Evolutionary conservation across 1,140 invertebrate species (phyloP).

Genomic region (Berghia stephanieae): DNA sequence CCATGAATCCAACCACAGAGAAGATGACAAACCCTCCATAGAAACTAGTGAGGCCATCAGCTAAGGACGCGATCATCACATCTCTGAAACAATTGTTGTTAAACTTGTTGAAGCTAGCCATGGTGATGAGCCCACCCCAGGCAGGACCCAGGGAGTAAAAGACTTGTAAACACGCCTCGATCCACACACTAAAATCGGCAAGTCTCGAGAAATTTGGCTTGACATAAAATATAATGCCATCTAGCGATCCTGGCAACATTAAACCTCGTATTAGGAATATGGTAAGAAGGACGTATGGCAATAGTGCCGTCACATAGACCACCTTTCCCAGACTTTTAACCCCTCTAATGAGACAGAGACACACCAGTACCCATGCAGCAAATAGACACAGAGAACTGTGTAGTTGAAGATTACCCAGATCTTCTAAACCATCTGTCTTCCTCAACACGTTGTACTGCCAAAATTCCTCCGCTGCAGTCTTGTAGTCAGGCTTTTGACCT

Average conservation of each 20-base stretch:
- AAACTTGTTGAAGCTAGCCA: slow-evolving; percentile 88
- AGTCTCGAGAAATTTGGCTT: slow-evolving; percentile 65
- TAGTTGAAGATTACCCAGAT: slow-evolving; percentile 73
- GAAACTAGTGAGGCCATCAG: slow-evolving; percentile 88
- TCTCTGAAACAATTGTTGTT: slow-evolving; percentile 82
- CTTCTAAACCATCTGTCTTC: slow-evolving; percentile 51
- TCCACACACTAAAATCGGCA: slow-evolving; percentile 73
- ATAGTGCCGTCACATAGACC: slow-evolving; percentile 95
- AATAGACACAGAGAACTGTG: slow-evolving; percentile 61
- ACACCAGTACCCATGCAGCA: slow-evolving; percentile 66
- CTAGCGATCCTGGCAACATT: slow-evolving; percentile 83
- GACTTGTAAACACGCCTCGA: slow-evolving; percentile 85
- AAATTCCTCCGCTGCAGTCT: slow-evolving; percentile 47
- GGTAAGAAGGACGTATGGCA: slow-evolving; percentile 90
- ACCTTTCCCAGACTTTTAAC: slow-evolving; percentile 74
- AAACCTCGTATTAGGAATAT: slow-evolving; percentile 89
- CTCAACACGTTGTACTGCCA: slow-evolving; percentile 51
- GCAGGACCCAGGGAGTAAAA: slow-evolving; percentile 90
- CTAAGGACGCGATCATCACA: slow-evolving; percentile 70
- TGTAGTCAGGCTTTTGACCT: no score
- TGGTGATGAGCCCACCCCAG: slow-evolving; percentile 86
- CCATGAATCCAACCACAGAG: slow-evolving; percentile 70
- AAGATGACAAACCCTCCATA: slow-evolving; percentile 94
- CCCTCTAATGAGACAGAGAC: slow-evolving; percentile 65
- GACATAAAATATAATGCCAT: slow-evolving; percentile 79